Base-by-base conservation (phyloP, 1,140 invertebrate species). In the Nylanderia fulva region DNA sequence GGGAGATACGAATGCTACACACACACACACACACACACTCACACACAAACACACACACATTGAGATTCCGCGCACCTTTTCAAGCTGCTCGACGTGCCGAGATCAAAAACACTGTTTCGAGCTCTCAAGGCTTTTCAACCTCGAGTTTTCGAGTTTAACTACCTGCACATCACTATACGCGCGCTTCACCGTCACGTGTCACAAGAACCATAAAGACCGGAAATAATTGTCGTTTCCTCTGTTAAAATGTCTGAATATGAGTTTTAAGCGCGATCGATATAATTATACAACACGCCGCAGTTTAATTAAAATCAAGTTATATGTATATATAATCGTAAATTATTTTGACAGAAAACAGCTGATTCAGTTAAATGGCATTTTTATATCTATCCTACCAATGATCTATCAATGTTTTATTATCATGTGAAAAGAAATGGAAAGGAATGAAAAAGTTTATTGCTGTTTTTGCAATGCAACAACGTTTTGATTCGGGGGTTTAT, bases 101-200 rank as follows among this genome's bases (percentile, higher is more conserved):
- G 75, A 79, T 79, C 75, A 79, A 79, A 79, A 79, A 79, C 61
- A 79, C 75, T 79, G 29, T 79, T 79, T 79, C 61, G 61, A 79
- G 42, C 75, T 68, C 21, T 79, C 42, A 27, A 68, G 29, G 61
- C 61, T 79, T 68, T 79, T 79, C 75, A 79, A 79, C 61, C 61
- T 52, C 75, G 75, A 68, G 75, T 60, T 79, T 79, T 79, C 75
- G n/a, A 68, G 75, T 63, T 79, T 79, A 79, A 79, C 61, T 79
- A 66, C n/a, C 42, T 66, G 29, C 5, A 64, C 75, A 68, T 79
- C 61, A 66, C 29, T 39, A 68, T 54, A n/a, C n/a, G 29, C 45
- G 42, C 29, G 66, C 61, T 68, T 79, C 29, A 52, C 39, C 42
- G 60, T 66, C 61, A 79, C 61, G 75, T 68, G 33, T 79, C 8